These are phyloP conservation scores for Rousettus madagascariensis DNA, from an alignment of 2,797 vertebrate species.

Conservation along the genomic window DNA sequence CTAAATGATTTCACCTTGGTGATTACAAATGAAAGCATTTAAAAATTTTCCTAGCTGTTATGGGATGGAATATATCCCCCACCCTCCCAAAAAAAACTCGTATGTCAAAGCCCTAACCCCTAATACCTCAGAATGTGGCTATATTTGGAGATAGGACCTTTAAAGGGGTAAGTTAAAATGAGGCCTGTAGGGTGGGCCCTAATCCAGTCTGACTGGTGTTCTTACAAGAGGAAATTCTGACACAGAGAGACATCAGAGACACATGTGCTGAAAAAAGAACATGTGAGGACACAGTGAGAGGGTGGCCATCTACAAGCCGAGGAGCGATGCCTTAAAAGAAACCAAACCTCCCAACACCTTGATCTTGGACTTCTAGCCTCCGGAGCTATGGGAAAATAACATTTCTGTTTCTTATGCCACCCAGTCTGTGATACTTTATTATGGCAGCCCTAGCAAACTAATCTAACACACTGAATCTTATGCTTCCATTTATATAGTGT, in stretches of 20 bases:
- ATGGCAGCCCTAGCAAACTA: background rate
- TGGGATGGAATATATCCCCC: background rate
- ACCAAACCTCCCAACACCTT: background rate
- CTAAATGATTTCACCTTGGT: background rate
- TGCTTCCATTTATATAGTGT: background rate
- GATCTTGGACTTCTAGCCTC: background rate
- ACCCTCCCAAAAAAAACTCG: background rate
- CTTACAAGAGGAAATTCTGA: background rate
- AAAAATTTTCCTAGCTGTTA: background rate
- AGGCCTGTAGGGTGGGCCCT: background rate
- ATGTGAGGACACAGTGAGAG: rapidly evolving
- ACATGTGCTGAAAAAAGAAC: rapidly evolving
- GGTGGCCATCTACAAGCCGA: background rate
- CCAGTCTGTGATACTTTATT: background rate
- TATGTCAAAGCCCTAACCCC: background rate
- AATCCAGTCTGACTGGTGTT: background rate
- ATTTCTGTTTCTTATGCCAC: background rate
- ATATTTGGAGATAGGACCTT: background rate
- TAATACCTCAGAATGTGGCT: background rate
- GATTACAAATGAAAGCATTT: background rate
- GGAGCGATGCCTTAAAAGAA: background rate
- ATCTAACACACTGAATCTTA: background rate
- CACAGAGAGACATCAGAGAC: background rate
- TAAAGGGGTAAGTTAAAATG: background rate
- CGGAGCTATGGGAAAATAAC: background rate